phyloP scores from a whole-genome alignment of 2,888 invertebrate species.

The Steinernema carpocapsae region DNA sequence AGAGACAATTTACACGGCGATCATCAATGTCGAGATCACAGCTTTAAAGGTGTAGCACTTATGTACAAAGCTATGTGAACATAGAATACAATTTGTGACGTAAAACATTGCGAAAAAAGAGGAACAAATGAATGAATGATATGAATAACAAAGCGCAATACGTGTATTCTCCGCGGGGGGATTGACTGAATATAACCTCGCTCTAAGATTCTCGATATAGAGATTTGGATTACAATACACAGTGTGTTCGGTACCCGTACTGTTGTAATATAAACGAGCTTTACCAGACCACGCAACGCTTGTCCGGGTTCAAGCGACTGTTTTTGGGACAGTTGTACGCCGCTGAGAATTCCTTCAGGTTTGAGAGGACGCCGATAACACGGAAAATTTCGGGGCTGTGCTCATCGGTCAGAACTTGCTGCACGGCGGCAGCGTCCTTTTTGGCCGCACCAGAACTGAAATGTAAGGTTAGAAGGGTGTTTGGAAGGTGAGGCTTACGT shows the following conservation, averaged over 20 bases:
- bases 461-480: not conserved
- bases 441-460: slow-evolving; percentile 58
- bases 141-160: not conserved
- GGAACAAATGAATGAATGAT: not conserved
- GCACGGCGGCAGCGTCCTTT: slow-evolving; percentile 49
- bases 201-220: not conserved
- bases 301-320: slow-evolving; percentile 84
- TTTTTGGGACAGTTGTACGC: slow-evolving; percentile 81
- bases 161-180: not conserved
- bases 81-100: not conserved
- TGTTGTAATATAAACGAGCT: not conserved
- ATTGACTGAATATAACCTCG: not conserved
- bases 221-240: slow-evolving; percentile 21
- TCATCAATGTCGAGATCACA: slow-evolving; percentile 32
- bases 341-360: slow-evolving; percentile 84
- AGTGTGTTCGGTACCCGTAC: slow-evolving; percentile 23
- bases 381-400: slow-evolving; percentile 80
- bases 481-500: slow-evolving; percentile 47
- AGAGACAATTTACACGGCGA: slow-evolving; percentile 6
- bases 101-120: not conserved
- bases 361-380: slow-evolving; percentile 74
- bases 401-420: slow-evolving; percentile 85
- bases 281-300: slow-evolving; percentile 46
- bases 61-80: slow-evolving; percentile 26
- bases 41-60: slow-evolving; percentile 2